phyloP scores from a whole-genome alignment of 1,140 invertebrate genomes.

The Epicauta chinensis region DNA sequence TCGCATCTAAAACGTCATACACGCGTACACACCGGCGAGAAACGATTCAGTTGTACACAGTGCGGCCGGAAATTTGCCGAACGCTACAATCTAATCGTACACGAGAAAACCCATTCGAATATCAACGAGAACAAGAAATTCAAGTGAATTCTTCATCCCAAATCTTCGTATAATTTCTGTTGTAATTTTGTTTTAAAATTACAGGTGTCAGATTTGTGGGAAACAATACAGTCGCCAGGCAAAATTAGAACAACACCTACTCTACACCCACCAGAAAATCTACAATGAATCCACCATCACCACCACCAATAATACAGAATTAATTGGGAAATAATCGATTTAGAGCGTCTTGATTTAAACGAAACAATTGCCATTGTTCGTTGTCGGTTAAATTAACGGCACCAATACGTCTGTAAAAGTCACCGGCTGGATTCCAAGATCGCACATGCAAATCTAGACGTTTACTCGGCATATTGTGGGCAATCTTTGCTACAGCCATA shows the following conservation, averaged over 20 bases:
- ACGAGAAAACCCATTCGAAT: constrained; percentile 29
- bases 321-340: not conserved
- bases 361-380: constrained; percentile 67
- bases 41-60: constrained; percentile 55
- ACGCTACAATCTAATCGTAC: constrained; percentile 43
- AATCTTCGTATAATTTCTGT: no score
- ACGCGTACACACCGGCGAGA: constrained; percentile 61
- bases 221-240: constrained; percentile 4
- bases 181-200: not conserved
- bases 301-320: no score
- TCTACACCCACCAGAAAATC: constrained; percentile 3
- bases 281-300: no score
- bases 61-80: constrained; percentile 65
- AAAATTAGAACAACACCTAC: constrained; percentile 11
- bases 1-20: constrained; percentile 62
- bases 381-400: constrained; percentile 59
- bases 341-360: constrained; percentile 47
- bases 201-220: constrained; percentile 15
- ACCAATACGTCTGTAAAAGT: constrained; percentile 68
- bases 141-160: no score
- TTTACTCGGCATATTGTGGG: constrained; percentile 29
- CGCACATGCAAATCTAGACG: constrained; percentile 71
- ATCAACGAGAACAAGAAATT: not conserved
- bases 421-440: constrained; percentile 72
- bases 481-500: constrained; percentile 57